Evolutionary conservation across 2,888 invertebrate species (phyloP).

Genomic region (Ganaspis brasiliensis): DNA sequence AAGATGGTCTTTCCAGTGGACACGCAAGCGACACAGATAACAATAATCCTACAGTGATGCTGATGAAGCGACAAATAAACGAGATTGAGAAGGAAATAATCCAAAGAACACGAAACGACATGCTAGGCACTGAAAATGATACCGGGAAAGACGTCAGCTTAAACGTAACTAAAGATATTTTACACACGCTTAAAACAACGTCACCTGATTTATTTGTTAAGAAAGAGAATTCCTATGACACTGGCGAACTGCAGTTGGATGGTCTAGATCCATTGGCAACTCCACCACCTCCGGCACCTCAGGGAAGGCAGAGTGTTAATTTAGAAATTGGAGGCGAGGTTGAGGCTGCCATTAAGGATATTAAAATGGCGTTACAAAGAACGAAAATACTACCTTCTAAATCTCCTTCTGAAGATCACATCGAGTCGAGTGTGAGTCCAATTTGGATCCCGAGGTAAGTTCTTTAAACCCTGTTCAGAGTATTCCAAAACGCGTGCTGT

Average conservation of each 20-base stretch:
- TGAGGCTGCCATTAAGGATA: constrained; percentile 90
- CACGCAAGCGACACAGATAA: constrained; percentile 96
- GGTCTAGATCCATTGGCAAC: constrained; percentile 86
- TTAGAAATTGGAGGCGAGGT: constrained; percentile 74
- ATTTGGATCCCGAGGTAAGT: constrained; percentile 87
- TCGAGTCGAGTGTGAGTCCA: constrained; percentile 83
- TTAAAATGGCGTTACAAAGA: constrained; percentile 89
- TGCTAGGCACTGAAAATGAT: constrained; percentile 72
- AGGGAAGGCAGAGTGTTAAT: constrained; percentile 76
- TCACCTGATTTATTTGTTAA: constrained; percentile 78
- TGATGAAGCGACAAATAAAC: constrained; percentile 86
- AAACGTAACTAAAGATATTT: constrained; percentile 73
- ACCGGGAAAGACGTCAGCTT: constrained; percentile 72
- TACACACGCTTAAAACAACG: constrained; percentile 73
- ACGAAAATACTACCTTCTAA: constrained; percentile 85
- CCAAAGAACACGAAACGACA: constrained; percentile 83
- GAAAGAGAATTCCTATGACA: constrained; percentile 76
- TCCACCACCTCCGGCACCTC: constrained; percentile 78
- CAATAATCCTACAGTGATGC: constrained; percentile 88
- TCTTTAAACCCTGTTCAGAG: constrained; percentile 18
- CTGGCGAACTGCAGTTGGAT: constrained; percentile 84
- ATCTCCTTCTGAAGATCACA: constrained; percentile 80
- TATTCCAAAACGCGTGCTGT: constrained; percentile 58
- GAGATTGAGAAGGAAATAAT: constrained; percentile 88
- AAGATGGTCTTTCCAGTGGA: constrained; percentile 96